Percentiles rank a stretch among this genome's conserved stretches.
Evolutionary conservation across 2,888 invertebrate genomes (phyloP).

Genomic region (Mythimna impura): DNA sequence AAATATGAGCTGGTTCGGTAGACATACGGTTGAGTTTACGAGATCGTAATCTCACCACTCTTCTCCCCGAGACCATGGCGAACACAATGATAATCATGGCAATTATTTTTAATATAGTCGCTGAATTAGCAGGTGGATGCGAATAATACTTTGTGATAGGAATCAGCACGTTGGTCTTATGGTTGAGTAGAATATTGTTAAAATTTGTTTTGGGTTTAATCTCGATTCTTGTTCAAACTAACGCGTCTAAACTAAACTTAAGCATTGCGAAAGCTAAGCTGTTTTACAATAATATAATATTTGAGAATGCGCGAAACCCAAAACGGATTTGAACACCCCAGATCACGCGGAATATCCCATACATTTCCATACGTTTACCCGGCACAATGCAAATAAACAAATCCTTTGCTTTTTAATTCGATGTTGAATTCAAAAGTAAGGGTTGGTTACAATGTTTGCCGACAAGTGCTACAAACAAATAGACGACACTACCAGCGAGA

Average conservation of each 20-base stretch:
- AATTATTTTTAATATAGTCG: constrained; percentile 21
- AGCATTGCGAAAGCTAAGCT: neutral
- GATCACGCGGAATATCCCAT: neutral
- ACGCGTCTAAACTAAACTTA: neutral
- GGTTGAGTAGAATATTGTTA: neutral
- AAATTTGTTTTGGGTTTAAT: neutral
- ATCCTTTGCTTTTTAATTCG: constrained; percentile 31
- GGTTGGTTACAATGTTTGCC: constrained; percentile 45
- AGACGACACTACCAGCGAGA: constrained; percentile 51
- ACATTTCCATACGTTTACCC: neutral
- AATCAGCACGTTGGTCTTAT: constrained; percentile 18
- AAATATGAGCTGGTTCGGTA: neutral
- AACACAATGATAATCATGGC: constrained; percentile 16
- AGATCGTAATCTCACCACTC: constrained; percentile 27
- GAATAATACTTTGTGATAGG: constrained; percentile 15
- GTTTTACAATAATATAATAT: too few relatives aligned
- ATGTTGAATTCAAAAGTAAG: constrained; percentile 46
- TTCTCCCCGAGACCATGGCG: constrained; percentile 3
- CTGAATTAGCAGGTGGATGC: constrained; percentile 43
- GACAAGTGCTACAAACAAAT: constrained; percentile 51
- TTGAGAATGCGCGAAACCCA: too few relatives aligned
- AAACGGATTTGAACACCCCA: too few relatives aligned
- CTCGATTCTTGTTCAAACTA: neutral
- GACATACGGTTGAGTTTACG: neutral
- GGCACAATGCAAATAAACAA: constrained; percentile 31